Evolutionary conservation across 2,888 invertebrate species (phyloP).

Genomic region (Callyntrura guangdongensis): DNA sequence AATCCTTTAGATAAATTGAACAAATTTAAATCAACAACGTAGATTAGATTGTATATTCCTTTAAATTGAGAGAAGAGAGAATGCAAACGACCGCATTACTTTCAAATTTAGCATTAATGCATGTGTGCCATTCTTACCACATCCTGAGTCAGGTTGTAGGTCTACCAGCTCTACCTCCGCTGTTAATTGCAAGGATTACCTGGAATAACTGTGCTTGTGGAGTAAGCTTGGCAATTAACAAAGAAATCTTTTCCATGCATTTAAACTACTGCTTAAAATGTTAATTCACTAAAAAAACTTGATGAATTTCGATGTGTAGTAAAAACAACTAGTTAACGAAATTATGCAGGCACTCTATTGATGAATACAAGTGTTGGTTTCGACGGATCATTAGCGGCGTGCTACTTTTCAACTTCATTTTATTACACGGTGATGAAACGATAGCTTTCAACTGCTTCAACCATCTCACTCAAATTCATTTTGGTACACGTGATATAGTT

Average conservation of each 20-base stretch:
- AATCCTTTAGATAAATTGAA: neutral
- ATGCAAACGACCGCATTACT: neutral
- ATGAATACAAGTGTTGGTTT: neutral
- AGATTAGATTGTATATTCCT: neutral
- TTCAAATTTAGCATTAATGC: neutral
- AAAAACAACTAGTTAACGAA: neutral
- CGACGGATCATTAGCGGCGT: too few relatives aligned
- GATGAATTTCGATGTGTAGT: neutral
- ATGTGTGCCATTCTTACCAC: neutral
- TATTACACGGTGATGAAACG: too few relatives aligned
- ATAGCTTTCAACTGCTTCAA: too few relatives aligned
- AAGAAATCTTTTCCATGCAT: conserved; percentile 8
- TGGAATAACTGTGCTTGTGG: neutral
- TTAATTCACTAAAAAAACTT: neutral
- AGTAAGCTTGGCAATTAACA: neutral
- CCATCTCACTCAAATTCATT: too few relatives aligned
- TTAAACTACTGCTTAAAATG: neutral
- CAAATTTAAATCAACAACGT: neutral
- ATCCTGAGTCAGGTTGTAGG: neutral
- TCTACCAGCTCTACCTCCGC: neutral
- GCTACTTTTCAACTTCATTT: too few relatives aligned
- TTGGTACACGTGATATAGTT: too few relatives aligned
- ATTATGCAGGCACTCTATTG: neutral
- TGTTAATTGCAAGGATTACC: neutral
- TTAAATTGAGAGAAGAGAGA: neutral